Percentiles rank a stretch among this genome's conserved stretches.
These are phyloP conservation scores for Amphibalanus amphitrite DNA, from an alignment of 1,140 invertebrate species.

Conservation along the genomic window DNA sequence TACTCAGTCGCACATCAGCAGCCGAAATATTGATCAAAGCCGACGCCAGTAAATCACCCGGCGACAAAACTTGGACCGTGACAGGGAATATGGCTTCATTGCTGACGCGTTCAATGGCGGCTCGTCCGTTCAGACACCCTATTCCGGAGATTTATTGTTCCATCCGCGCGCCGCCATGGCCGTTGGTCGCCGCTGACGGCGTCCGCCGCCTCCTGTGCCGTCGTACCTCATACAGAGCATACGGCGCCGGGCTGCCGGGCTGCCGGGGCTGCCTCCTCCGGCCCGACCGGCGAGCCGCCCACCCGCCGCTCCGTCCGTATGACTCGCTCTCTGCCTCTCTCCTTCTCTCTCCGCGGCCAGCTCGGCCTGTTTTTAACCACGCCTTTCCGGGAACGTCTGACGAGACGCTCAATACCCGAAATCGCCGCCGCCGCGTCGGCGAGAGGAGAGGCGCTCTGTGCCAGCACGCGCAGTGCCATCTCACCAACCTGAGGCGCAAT, in stretches of 20 bases:
- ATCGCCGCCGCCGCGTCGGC: not conserved
- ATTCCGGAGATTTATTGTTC: not conserved
- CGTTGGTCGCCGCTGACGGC: not conserved
- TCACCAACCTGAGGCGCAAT: too few relatives aligned
- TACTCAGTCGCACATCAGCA: not conserved
- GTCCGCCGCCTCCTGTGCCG: not conserved
- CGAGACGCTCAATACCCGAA: not conserved
- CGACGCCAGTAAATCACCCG: not conserved
- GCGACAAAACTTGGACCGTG: not conserved
- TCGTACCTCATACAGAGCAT: not conserved
- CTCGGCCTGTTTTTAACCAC: not conserved
- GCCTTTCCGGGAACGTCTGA: not conserved
- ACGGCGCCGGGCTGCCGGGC: too few relatives aligned
- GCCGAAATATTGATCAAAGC: not conserved
- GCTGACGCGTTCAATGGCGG: not conserved
- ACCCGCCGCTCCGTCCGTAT: too few relatives aligned
- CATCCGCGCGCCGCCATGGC: not conserved
- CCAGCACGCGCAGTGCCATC: too few relatives aligned
- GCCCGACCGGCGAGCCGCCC: too few relatives aligned
- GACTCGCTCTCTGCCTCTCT: too few relatives aligned
- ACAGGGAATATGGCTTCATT: slow-evolving; percentile 1
- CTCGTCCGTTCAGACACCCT: not conserved
- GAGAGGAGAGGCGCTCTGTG: too few relatives aligned
- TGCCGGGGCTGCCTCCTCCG: too few relatives aligned
- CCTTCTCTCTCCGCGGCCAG: too few relatives aligned